These are phyloP conservation scores for Forbesichthys agassizii DNA, from an alignment of 2,113 vertebrate species.

Conservation along the genomic window DNA sequence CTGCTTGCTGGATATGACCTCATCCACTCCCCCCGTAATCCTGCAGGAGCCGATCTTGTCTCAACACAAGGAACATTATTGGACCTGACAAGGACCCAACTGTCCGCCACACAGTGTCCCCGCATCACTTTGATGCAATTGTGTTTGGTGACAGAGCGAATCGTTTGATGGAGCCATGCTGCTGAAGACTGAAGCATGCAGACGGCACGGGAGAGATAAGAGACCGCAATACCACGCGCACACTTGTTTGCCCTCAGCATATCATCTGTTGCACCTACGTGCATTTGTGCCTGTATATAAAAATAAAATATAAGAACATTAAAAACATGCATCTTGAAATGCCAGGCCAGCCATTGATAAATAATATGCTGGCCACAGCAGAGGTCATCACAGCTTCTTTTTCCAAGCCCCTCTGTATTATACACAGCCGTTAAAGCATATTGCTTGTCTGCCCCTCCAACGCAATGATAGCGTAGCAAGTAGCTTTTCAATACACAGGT, in stretches of 20 bases:
- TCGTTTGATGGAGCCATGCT: conserved; percentile 34
- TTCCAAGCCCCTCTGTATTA: too few relatives aligned
- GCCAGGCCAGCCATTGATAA: too few relatives aligned
- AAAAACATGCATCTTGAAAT: too few relatives aligned
- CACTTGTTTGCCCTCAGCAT: background rate
- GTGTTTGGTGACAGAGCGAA: conserved; percentile 29
- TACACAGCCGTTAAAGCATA: too few relatives aligned
- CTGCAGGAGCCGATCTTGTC: conserved; percentile 68
- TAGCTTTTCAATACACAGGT: too few relatives aligned
- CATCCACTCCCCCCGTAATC: conserved; percentile 59
- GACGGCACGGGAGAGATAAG: background rate
- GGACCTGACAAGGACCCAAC: conserved; percentile 62
- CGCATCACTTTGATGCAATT: conserved; percentile 44
- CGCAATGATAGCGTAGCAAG: too few relatives aligned
- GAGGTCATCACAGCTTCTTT: too few relatives aligned
- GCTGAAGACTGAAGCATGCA: conserved; percentile 9
- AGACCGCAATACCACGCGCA: background rate
- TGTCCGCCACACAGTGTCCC: conserved; percentile 42
- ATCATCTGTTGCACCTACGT: too few relatives aligned
- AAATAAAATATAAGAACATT: too few relatives aligned
- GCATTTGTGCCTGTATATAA: too few relatives aligned
- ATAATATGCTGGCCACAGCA: too few relatives aligned
- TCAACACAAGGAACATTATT: conserved; percentile 51
- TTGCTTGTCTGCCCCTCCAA: too few relatives aligned
- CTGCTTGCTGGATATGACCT: conserved; percentile 59